Evolutionary conservation across 2,797 vertebrate species (phyloP).

Genomic region (Lacerta viridis): DNA sequence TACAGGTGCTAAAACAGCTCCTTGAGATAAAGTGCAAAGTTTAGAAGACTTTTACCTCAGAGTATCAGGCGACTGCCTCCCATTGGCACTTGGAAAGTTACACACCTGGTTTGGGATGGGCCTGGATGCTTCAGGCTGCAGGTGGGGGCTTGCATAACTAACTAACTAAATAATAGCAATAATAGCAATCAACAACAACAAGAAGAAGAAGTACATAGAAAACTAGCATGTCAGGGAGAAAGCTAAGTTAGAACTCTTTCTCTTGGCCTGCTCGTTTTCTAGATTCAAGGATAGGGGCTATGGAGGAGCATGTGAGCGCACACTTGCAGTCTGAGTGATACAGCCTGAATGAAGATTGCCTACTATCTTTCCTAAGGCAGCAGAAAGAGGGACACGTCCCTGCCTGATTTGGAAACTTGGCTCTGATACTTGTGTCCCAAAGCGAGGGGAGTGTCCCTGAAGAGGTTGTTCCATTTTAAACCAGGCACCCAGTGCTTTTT

Average conservation of each 20-base stretch:
- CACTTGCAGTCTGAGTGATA: not conserved
- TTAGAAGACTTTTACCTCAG: constrained; percentile 72
- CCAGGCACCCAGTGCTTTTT: too few species aligned
- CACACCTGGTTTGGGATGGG: not conserved
- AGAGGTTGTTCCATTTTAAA: too few species aligned
- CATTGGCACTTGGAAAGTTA: constrained; percentile 14
- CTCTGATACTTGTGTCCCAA: not conserved
- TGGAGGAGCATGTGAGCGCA: not conserved
- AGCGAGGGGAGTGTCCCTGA: too few species aligned
- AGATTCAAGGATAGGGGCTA: not conserved
- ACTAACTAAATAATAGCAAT: too few species aligned
- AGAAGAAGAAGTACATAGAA: not conserved
- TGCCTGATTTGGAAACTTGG: not conserved
- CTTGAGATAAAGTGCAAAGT: constrained; percentile 68
- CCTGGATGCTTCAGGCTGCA: not conserved
- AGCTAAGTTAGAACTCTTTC: not conserved
- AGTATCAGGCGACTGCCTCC: constrained; percentile 8
- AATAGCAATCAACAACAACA: too few species aligned
- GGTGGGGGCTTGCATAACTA: too few species aligned
- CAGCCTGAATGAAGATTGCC: not conserved
- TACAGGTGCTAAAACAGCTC: constrained; percentile 58
- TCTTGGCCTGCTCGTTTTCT: not conserved
- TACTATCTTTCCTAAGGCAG: not conserved
- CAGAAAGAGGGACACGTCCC: not conserved
- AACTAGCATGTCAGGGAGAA: not conserved